Conservation (phyloP, 2,888 invertebrate species). For the Epinotia brunnichana region DNA sequence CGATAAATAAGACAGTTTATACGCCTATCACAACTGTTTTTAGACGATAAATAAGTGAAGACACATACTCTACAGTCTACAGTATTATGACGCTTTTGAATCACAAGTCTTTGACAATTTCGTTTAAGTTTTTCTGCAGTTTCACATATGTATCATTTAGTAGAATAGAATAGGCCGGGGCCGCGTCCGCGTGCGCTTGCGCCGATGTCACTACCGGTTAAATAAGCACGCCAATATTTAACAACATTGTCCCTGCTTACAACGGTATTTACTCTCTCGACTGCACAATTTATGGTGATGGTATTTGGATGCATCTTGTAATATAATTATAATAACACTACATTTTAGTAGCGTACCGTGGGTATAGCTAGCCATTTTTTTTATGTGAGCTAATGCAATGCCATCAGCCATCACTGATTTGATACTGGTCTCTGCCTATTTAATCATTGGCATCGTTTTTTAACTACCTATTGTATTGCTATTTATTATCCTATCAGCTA, state of each 20-base stretch:
- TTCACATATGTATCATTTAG: conserved; percentile 10
- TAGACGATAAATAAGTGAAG: not conserved
- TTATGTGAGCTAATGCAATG: too few species aligned
- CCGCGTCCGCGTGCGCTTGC: conserved; percentile 41
- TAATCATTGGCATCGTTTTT: too few species aligned
- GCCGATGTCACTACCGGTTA: conserved; percentile 44
- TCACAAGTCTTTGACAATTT: not conserved
- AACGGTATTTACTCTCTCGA: conserved; percentile 34
- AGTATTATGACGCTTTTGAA: not conserved
- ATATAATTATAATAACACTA: conserved; percentile 9
- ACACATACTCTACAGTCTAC: not conserved
- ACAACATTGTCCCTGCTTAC: conserved; percentile 36
- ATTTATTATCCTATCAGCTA: too few species aligned
- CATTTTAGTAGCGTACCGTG: not conserved
- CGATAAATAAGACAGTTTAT: too few species aligned
- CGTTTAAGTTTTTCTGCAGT: conserved; percentile 20
- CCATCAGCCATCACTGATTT: too few species aligned
- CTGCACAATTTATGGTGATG: conserved; percentile 26
- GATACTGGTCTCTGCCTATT: too few species aligned
- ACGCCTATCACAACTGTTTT: too few species aligned
- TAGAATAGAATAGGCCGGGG: conserved; percentile 29
- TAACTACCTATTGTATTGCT: too few species aligned
- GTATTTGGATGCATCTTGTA: conserved; percentile 26
- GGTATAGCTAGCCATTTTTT: not conserved
- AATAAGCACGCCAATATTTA: conserved; percentile 43